phyloP scores from a whole-genome alignment of 2,113 vertebrate species.

The Eurypyga helias region DNA sequence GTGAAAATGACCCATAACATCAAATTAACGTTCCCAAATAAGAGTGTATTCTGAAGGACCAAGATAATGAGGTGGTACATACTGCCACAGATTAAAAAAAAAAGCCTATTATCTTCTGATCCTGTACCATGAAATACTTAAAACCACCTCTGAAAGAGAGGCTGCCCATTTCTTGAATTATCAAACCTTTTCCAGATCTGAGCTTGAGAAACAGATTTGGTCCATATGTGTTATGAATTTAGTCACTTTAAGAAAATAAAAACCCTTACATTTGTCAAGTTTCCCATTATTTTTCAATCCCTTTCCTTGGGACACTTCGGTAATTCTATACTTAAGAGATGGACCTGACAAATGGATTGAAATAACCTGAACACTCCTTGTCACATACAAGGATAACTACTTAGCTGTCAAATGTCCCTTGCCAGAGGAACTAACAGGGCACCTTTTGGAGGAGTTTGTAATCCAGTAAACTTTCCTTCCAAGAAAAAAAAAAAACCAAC shows the following conservation, averaged over 20 bases:
- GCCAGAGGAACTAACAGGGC: accelerated
- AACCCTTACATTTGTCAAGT: not conserved
- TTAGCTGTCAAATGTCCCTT: not conserved
- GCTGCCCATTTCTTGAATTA: not conserved
- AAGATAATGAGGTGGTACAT: not conserved
- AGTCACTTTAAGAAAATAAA: not conserved
- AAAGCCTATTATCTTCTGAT: not conserved
- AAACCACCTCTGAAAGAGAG: not conserved
- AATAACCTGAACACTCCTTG: not conserved
- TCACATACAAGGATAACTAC: not conserved
- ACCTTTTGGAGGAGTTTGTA: not conserved
- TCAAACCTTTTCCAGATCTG: not conserved
- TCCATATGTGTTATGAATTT: not conserved
- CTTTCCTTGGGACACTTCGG: not conserved
- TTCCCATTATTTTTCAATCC: not conserved
- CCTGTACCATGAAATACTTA: not conserved
- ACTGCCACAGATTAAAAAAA: not conserved
- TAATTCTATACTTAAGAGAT: not conserved
- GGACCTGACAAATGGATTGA: not conserved
- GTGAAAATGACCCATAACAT: not conserved
- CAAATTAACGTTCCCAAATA: not conserved
- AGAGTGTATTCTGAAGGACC: not conserved
- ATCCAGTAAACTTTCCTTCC: not conserved
- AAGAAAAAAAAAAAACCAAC: not conserved
- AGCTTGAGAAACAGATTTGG: not conserved